Conservation (phyloP, 2,797 vertebrate species). For the Pantherophis vulpinus region DNA sequence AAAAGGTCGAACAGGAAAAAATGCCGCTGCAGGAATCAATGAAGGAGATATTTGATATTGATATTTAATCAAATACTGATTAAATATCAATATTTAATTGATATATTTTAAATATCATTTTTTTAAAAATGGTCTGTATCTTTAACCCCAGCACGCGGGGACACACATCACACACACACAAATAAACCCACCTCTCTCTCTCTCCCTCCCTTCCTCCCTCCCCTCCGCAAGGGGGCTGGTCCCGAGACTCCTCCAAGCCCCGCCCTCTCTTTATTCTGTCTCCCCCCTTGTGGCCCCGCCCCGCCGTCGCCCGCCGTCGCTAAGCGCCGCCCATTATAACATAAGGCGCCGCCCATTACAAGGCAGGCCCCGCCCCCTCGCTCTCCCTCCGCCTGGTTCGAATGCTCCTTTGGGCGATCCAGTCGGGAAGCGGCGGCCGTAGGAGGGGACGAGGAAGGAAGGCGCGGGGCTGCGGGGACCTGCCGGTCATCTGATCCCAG, state of each 20-base stretch:
- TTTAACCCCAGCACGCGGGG: not conserved
- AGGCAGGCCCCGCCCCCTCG: not conserved
- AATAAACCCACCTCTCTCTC: too few relatives aligned
- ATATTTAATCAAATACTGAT: too few relatives aligned
- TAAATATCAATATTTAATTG: too few relatives aligned
- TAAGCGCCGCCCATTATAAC: not conserved
- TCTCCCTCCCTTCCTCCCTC: too few relatives aligned
- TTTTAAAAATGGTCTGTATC: too few relatives aligned
- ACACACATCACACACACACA: too few relatives aligned
- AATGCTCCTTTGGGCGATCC: not conserved
- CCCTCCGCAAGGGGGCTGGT: not conserved
- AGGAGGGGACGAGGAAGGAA: not conserved
- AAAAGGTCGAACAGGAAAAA: too few relatives aligned
- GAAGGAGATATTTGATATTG: too few relatives aligned
- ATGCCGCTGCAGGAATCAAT: too few relatives aligned
- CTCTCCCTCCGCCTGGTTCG: not conserved
- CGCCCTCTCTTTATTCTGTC: not conserved
- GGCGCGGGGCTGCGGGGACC: not conserved
- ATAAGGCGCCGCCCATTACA: not conserved
- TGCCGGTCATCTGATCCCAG: slow-evolving; percentile 7
- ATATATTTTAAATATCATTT: too few relatives aligned
- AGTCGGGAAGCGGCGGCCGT: not conserved
- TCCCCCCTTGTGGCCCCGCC: not conserved
- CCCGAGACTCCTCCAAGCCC: not conserved
- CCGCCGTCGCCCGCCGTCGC: not conserved